These are phyloP conservation scores for Nothocercus nigrocapillus DNA, from an alignment of 2,113 vertebrate genomes.

Conservation along the genomic window DNA sequence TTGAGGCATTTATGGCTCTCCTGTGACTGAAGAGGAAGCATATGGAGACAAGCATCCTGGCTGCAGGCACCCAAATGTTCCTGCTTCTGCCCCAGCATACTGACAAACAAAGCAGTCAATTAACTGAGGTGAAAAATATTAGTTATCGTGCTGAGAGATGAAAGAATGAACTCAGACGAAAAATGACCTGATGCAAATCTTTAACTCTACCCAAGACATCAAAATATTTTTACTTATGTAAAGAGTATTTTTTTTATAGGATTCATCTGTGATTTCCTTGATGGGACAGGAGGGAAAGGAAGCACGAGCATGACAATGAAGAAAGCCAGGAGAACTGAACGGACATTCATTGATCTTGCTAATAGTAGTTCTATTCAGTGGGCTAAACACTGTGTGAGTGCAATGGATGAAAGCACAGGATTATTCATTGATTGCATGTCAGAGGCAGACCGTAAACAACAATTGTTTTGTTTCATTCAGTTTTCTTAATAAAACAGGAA, in stretches of 20 bases:
- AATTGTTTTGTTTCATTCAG: neutral
- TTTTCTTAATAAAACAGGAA: neutral
- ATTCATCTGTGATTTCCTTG: neutral
- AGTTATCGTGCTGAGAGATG: neutral
- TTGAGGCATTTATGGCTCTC: slow-evolving; percentile 31
- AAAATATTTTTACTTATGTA: neutral
- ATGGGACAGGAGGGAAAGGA: neutral
- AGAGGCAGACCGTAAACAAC: neutral
- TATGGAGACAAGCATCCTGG: neutral
- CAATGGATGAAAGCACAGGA: neutral
- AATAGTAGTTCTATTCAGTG: neutral
- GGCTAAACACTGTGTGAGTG: neutral
- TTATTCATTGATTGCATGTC: neutral
- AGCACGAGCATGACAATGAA: neutral
- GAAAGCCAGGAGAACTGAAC: neutral
- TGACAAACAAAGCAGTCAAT: neutral
- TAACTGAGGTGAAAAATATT: neutral
- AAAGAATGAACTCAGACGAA: neutral
- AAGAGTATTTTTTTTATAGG: neutral
- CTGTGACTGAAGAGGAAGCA: neutral
- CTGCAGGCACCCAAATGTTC: neutral
- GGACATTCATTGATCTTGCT: neutral
- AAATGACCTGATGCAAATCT: neutral
- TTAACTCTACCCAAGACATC: neutral
- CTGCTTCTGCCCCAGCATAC: neutral